These are phyloP conservation scores for Tipula lateralis DNA, from an alignment of 2,888 invertebrate genomes.

Conservation along the genomic window DNA sequence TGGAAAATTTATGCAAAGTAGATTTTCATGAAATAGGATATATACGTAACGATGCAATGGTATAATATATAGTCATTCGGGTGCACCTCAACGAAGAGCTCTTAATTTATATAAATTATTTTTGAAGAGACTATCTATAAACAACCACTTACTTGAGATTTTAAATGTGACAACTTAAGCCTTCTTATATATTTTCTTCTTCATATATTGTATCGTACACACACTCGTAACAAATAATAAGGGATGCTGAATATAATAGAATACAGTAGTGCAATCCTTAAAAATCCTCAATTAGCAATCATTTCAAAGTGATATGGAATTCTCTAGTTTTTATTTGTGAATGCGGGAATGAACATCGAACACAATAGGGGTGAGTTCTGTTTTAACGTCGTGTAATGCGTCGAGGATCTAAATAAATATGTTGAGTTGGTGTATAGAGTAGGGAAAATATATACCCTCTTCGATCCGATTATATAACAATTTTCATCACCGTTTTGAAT, in stretches of 20 bases:
- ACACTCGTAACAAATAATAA: background rate
- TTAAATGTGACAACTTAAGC: slow-evolving; percentile 29
- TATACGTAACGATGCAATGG: background rate
- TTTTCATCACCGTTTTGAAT: slow-evolving; percentile 11
- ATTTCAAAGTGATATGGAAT: slow-evolving; percentile 36
- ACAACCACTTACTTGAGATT: slow-evolving; percentile 29
- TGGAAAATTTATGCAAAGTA: background rate
- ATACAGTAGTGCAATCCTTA: background rate
- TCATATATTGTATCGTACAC: background rate
- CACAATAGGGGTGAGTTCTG: background rate
- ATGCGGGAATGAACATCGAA: background rate
- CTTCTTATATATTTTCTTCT: slow-evolving; percentile 15
- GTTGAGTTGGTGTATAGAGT: background rate
- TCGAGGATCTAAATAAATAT: slow-evolving; percentile 6
- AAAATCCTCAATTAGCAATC: slow-evolving; percentile 43
- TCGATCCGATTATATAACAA: slow-evolving; percentile 1
- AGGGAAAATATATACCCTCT: background rate
- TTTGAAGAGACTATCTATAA: slow-evolving; percentile 30
- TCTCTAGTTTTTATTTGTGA: background rate
- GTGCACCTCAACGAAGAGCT: background rate
- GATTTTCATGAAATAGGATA: background rate
- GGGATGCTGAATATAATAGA: background rate
- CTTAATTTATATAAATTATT: slow-evolving; percentile 26
- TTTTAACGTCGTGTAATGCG: background rate
- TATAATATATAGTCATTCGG: background rate